Evolutionary conservation across 1,140 invertebrate species (phyloP).

Genomic region (Campoletis sonorensis): DNA sequence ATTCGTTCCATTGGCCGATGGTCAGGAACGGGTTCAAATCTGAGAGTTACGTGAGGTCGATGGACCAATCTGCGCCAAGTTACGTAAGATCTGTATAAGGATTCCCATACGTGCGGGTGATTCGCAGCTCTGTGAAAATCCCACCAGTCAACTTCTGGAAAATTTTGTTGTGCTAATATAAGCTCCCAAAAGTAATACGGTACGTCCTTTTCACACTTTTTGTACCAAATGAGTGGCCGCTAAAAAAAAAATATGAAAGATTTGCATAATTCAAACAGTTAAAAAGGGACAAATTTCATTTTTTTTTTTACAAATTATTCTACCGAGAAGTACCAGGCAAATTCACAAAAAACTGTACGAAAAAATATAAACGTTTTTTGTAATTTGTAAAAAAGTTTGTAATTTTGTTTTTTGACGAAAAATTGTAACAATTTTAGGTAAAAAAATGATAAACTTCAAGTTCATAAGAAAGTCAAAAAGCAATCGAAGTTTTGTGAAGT

Average conservation of each 20-base stretch:
- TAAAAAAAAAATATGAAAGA: slow-evolving; percentile 48
- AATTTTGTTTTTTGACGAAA: too few relatives aligned
- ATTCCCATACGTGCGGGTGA: slow-evolving; percentile 51
- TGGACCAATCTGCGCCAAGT: slow-evolving; percentile 51
- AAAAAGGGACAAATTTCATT: slow-evolving; percentile 15
- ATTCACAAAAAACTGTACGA: background rate
- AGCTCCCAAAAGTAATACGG: slow-evolving; percentile 50
- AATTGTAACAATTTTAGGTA: background rate
- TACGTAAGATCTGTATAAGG: slow-evolving; percentile 53
- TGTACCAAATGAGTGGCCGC: slow-evolving; percentile 51
- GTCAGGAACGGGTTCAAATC: slow-evolving; percentile 42
- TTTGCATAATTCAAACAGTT: background rate
- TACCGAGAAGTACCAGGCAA: background rate
- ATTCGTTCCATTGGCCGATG: slow-evolving; percentile 45
- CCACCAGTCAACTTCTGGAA: slow-evolving; percentile 22
- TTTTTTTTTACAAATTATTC: too few relatives aligned
- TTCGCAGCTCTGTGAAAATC: slow-evolving; percentile 14
- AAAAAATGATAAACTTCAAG: background rate
- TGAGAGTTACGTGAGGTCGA: slow-evolving; percentile 21
- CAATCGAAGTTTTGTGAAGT: background rate
- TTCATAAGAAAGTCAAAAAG: background rate
- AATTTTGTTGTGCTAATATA: slow-evolving; percentile 51
- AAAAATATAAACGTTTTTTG: too few relatives aligned
- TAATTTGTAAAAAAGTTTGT: too few relatives aligned
- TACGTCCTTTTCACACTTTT: slow-evolving; percentile 52